These are phyloP conservation scores for Merops nubicus DNA, from an alignment of 2,113 vertebrate species.

Conservation along the genomic window DNA sequence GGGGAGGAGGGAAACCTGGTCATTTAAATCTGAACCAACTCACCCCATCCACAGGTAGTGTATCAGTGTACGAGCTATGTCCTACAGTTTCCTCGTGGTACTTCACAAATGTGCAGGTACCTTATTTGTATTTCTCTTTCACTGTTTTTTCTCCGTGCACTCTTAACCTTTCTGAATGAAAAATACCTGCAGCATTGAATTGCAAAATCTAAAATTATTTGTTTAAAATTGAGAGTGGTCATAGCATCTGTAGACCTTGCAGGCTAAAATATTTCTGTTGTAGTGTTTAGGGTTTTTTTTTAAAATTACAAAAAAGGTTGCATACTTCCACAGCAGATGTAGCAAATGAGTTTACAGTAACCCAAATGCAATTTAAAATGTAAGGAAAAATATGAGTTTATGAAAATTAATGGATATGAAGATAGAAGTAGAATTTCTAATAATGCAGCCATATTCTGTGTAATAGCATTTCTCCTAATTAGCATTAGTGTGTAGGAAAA, in stretches of 20 bases:
- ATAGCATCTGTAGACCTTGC: neutral
- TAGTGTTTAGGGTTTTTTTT: neutral
- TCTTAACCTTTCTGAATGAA: neutral
- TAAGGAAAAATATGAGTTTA: neutral
- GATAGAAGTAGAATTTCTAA: neutral
- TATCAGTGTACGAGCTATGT: neutral
- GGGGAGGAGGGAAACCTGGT: neutral
- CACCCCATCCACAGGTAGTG: neutral
- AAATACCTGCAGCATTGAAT: neutral
- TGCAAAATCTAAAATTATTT: neutral
- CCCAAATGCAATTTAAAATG: neutral
- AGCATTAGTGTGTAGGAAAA: neutral
- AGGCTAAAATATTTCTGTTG: neutral
- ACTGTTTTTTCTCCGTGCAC: neutral
- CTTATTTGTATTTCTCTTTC: neutral
- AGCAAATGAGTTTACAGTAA: neutral
- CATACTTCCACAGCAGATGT: neutral
- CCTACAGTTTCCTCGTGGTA: neutral
- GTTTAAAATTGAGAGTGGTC: neutral
- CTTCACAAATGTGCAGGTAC: neutral
- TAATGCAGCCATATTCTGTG: neutral
- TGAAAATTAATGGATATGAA: neutral
- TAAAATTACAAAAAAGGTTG: neutral
- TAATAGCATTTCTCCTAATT: neutral
- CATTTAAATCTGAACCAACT: neutral